phyloP scores from a whole-genome alignment of 2,888 invertebrate species.

The Hirtodrosophila trivittata region DNA sequence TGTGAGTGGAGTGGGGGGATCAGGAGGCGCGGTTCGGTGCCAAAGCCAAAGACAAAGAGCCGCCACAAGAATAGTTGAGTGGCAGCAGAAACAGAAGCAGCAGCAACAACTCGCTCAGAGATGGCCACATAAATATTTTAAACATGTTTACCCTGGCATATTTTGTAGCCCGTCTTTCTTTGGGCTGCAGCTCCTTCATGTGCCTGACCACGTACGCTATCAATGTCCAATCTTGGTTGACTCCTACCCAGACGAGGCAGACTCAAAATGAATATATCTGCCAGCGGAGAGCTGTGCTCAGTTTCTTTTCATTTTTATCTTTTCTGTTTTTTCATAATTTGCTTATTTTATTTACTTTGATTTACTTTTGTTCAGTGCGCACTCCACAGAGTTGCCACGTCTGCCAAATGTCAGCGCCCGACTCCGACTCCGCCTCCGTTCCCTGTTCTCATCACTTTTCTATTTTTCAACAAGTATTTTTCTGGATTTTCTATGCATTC shows the following conservation, averaged over 20 bases:
- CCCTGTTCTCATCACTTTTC: conserved; percentile 2
- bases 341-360: conserved; percentile 66
- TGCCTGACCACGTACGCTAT: conserved; percentile 68
- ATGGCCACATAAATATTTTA: conserved; percentile 61
- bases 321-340: conserved; percentile 57
- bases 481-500: conserved; percentile 28
- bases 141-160: conserved; percentile 66
- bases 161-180: conserved; percentile 20
- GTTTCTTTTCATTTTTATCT: conserved; percentile 6
- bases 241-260: conserved; percentile 18
- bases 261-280: conserved; percentile 60
- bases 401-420: conserved; percentile 22
- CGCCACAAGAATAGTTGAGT: conserved; percentile 66
- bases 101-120: conserved; percentile 18
- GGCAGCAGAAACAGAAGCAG: conserved; percentile 5
- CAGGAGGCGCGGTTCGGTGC: conserved; percentile 19
- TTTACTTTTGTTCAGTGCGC: conserved; percentile 33
- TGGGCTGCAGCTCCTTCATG: conserved; percentile 6
- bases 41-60: conserved; percentile 59
- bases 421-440: neutral
- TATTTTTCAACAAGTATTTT: conserved; percentile 4
- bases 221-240: conserved; percentile 63
- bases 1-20: neutral
- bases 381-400: conserved; percentile 10
- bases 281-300: neutral